Evolutionary conservation across 2,113 vertebrate genomes (phyloP).

Genomic region (Thalassarche chlororhynchos): DNA sequence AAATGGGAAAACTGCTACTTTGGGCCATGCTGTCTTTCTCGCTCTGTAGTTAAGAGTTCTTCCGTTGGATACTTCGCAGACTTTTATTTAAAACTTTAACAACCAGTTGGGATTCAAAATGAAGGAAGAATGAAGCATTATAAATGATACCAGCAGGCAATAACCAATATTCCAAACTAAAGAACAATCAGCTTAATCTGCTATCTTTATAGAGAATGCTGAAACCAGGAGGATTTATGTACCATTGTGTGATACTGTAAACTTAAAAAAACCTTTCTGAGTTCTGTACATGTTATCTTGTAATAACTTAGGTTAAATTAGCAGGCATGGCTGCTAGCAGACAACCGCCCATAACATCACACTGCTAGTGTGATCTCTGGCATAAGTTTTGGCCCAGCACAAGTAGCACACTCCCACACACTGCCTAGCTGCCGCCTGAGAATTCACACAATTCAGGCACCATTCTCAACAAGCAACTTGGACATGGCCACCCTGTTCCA

Average conservation of each 20-base stretch:
- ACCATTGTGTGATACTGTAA: background rate
- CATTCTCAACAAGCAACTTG: background rate
- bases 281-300: background rate
- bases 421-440: background rate
- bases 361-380: background rate
- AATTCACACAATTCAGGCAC: background rate
- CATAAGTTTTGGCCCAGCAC: background rate
- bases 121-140: background rate
- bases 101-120: background rate
- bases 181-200: background rate
- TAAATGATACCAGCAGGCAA: background rate
- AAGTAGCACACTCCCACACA: background rate
- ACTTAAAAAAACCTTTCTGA: background rate
- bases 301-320: background rate
- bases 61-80: background rate
- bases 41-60: background rate
- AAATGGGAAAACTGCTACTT: slow-evolving; percentile 38
- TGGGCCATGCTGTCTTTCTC: background rate
- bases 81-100: background rate
- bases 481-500: background rate
- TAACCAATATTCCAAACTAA: background rate
- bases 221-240: background rate
- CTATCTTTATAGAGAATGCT: background rate
- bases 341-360: background rate
- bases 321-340: background rate